Evolutionary conservation across 2,113 vertebrate genomes (phyloP), one percentile per base, ranked within the genome.

Genomic region (Heterotis niloticus): DNA sequence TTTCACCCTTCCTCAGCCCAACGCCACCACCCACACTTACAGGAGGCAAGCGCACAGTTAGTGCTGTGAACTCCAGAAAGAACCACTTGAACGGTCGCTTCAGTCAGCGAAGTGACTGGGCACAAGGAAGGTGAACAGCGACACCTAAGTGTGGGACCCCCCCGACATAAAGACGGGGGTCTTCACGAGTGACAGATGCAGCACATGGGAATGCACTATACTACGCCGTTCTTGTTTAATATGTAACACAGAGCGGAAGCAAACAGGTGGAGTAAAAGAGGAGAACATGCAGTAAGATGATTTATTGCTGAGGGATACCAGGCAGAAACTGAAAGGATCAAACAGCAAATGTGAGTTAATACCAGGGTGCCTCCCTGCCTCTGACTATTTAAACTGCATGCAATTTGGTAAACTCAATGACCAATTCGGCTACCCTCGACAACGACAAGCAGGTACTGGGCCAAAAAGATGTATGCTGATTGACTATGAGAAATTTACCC

Each of bases 401-500:
- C 74, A 75, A 52, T 3, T 24, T 4, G 54, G 24, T 59, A 18
- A 59, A 59, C 9, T 59, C 54, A 20, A 34, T 64, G 13, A 60
- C 20, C 13, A 62, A 20, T 62, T 62, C 14, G 14, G 62, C 29
- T 64, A 64, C 1, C 18, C 10, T 23, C 29, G 23, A 28, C 13
- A 75, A 13, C 59, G 20, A 57, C 28, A 75, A 29, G 74, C 59
- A 1, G n/a, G 74, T 16, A 60, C 29, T 75, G 54, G 20, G 62
- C 62, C 9, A 4, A 62, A 62, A 14, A 62, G 13, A 20, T 7
- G 12, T 14, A 62, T 62, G 59, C 34, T n/a, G 34, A 57, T 57
- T 64, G 56, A 64, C 26, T 64, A n/a, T 72, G 71, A 59, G 23
- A 28, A 64, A 62, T 75, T 75, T 59, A 74, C 54, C 57, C 13